A percentile compares a stretch with the other conserved stretches of the same genome.
phyloP scores from a whole-genome alignment of 2,113 vertebrate genomes.

The human region DNA sequence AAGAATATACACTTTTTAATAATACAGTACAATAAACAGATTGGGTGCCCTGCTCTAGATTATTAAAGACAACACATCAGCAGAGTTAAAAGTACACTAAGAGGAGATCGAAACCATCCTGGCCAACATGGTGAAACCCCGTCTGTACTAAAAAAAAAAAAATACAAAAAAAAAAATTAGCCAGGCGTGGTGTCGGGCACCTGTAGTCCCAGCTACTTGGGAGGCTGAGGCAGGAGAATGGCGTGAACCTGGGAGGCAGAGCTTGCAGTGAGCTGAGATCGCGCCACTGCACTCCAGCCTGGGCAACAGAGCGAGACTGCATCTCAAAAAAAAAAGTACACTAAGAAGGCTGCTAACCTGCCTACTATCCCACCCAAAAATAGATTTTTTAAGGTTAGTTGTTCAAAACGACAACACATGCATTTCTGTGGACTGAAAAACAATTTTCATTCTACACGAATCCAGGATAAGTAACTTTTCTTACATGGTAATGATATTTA shows the following conservation, averaged over 20 bases:
- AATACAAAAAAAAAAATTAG: too few relatives aligned
- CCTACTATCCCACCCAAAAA: background rate
- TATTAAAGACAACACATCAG: slow-evolving; percentile 48
- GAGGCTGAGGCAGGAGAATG: too few relatives aligned
- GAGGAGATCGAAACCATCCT: too few relatives aligned
- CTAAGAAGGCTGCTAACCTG: background rate
- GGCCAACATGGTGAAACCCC: too few relatives aligned
- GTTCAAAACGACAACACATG: background rate
- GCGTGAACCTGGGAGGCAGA: too few relatives aligned
- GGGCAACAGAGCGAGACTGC: too few relatives aligned
- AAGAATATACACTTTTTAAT: slow-evolving; percentile 53
- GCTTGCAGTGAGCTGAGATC: too few relatives aligned
- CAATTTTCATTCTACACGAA: slow-evolving; percentile 13
- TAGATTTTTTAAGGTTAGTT: slow-evolving; percentile 4
- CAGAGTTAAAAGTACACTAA: background rate
- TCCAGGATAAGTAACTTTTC: background rate
- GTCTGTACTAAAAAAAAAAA: too few relatives aligned
- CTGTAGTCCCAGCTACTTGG: too few relatives aligned
- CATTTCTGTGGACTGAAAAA: slow-evolving; percentile 6
- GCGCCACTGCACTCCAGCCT: too few relatives aligned
- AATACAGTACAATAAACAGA: slow-evolving; percentile 9
- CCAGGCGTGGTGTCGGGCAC: too few relatives aligned
- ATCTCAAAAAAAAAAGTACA: background rate
- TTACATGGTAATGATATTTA: background rate
- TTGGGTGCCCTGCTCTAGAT: background rate